These are phyloP conservation scores for Drosophila meridionalis DNA, from an alignment of 2,888 invertebrate genomes.

Conservation along the genomic window DNA sequence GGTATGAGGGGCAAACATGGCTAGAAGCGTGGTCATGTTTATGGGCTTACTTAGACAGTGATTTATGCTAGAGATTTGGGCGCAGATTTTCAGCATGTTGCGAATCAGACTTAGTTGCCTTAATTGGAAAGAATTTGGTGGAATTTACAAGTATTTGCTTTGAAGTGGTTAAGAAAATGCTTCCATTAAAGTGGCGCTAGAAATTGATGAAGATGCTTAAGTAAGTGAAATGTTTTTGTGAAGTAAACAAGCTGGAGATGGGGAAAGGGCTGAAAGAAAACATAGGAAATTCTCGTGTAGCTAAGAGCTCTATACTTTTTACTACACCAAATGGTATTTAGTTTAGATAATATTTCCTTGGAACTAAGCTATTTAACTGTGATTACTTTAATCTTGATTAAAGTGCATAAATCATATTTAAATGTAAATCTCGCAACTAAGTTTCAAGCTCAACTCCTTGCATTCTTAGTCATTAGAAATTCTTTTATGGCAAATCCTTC, in stretches of 20 bases:
- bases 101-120: slow-evolving; percentile 1
- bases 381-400: background rate
- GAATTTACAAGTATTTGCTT: slow-evolving; percentile 21
- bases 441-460: background rate
- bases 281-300: background rate
- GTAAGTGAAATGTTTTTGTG: background rate
- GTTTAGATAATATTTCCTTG: background rate
- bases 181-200: background rate
- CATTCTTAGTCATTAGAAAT: background rate
- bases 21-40: slow-evolving; percentile 13
- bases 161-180: background rate
- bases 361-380: background rate
- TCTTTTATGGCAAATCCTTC: background rate
- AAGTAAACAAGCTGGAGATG: background rate
- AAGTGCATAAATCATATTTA: background rate
- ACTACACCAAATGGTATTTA: background rate
- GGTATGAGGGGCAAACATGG: slow-evolving; percentile 2
- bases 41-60: slow-evolving; percentile 29
- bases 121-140: slow-evolving; percentile 25
- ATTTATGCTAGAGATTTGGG: slow-evolving; percentile 39
- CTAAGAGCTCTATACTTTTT: background rate
- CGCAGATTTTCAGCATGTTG: slow-evolving; percentile 1
- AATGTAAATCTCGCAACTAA: background rate
- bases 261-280: background rate
- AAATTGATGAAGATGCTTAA: slow-evolving; percentile 8